These are phyloP conservation scores for Crenichthys baileyi DNA, from an alignment of 2,797 vertebrate species.

Conservation along the genomic window DNA sequence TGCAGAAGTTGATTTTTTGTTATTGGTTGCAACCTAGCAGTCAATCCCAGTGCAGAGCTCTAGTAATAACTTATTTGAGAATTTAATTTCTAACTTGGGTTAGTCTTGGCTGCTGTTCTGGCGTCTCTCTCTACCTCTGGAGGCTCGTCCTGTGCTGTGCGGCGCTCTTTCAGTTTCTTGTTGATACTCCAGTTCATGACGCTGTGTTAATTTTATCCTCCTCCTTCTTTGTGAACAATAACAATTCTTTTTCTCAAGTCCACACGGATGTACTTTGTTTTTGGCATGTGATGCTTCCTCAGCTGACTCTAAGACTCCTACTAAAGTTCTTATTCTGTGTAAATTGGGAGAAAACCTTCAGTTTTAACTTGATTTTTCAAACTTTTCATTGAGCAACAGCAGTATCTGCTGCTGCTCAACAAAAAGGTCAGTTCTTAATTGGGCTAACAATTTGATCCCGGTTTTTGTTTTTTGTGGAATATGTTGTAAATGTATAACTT, in stretches of 20 bases:
- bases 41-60: too few species aligned
- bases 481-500: too few species aligned
- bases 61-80: not conserved
- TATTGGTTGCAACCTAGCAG: too few species aligned
- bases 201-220: not conserved
- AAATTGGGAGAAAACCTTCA: not conserved
- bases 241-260: not conserved
- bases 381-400: not conserved
- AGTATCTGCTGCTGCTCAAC: not conserved
- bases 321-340: not conserved
- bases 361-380: not conserved
- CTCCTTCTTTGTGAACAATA: not conserved
- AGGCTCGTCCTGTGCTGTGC: not conserved
- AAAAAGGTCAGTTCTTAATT: not conserved
- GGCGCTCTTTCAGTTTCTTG: not conserved
- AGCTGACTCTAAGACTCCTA: not conserved
- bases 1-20: too few species aligned
- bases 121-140: not conserved
- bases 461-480: too few species aligned
- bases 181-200: not conserved
- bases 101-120: not conserved
- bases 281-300: not conserved
- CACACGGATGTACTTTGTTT: not conserved
- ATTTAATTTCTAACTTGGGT: not conserved
- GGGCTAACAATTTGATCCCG: not conserved